Percentiles rank a stretch among this genome's conserved stretches.
These are phyloP conservation scores for Ceyx margarethae DNA, from an alignment of 2,113 vertebrate species.

Conservation along the genomic window DNA sequence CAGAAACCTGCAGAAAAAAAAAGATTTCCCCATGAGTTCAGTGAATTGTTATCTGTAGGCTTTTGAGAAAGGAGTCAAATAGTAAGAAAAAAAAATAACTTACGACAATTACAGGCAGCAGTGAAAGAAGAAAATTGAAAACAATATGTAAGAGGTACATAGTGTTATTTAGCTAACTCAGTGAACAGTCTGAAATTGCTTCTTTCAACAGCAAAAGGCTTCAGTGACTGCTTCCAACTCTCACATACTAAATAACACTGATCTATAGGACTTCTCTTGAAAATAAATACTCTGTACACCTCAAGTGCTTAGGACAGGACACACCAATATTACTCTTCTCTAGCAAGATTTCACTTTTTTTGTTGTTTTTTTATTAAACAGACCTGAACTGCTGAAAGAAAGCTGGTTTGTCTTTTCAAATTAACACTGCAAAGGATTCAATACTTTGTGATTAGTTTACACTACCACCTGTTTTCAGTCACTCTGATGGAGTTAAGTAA, in stretches of 20 bases:
- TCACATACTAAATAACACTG: not conserved
- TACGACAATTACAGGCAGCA: conserved; percentile 78
- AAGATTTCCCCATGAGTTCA: not conserved
- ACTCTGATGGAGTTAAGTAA: not conserved
- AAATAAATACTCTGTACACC: not conserved
- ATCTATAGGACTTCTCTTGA: not conserved
- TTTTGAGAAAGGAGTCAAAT: conserved; percentile 24
- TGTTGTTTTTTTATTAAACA: not conserved
- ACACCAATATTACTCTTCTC: not conserved
- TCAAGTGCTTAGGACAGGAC: not conserved
- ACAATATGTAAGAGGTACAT: conserved; percentile 46
- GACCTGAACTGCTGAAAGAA: not conserved
- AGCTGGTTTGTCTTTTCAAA: not conserved
- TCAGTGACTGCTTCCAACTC: not conserved
- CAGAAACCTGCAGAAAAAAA: conserved; percentile 78
- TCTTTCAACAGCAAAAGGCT: not conserved
- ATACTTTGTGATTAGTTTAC: not conserved
- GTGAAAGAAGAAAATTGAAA: conserved; percentile 70
- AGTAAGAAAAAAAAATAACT: conserved; percentile 71
- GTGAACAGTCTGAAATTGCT: not conserved
- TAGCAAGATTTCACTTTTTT: not conserved
- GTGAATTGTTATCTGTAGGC: not conserved
- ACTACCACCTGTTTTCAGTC: not conserved
- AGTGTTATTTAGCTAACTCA: conserved; percentile 2
- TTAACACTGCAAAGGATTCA: not conserved